phyloP scores from a whole-genome alignment of 2,888 invertebrate genomes.

The Nemotelus nigrinus region DNA sequence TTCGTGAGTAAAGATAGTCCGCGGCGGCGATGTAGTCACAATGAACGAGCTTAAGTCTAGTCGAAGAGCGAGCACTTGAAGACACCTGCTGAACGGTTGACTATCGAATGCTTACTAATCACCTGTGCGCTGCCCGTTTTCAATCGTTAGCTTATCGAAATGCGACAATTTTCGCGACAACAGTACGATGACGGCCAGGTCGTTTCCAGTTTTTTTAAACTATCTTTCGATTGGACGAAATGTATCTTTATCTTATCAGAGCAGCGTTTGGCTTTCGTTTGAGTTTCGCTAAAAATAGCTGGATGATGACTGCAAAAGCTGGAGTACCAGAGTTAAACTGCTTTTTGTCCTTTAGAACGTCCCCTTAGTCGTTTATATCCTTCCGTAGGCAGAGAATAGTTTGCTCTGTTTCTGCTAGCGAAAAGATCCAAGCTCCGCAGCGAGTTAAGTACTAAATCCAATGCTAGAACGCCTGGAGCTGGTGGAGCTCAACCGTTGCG shows the following conservation, averaged over 20 bases:
- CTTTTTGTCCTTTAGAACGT: too few species aligned
- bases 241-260: conserved; percentile 41
- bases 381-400: not conserved
- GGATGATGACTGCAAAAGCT: conserved; percentile 31
- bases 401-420: not conserved
- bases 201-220: conserved; percentile 17
- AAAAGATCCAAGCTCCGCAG: not conserved
- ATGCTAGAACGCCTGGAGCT: not conserved
- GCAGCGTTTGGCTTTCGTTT: not conserved
- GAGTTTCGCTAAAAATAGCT: conserved; percentile 37
- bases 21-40: conserved; percentile 6
- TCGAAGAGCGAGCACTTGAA: conserved; percentile 17
- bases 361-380: too few species aligned
- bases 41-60: not conserved
- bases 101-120: conserved; percentile 42
- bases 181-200: conserved; percentile 13
- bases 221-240: conserved; percentile 11
- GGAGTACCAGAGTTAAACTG: not conserved
- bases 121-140: conserved; percentile 5
- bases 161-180: conserved; percentile 34
- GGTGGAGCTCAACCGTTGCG: conserved; percentile 7
- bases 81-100: conserved; percentile 36
- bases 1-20: conserved; percentile 17
- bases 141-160: conserved; percentile 22
- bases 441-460: conserved; percentile 35